These are phyloP conservation scores for Hippopotamus amphibius DNA, from an alignment of 2,113 vertebrate species.

Conservation along the genomic window DNA sequence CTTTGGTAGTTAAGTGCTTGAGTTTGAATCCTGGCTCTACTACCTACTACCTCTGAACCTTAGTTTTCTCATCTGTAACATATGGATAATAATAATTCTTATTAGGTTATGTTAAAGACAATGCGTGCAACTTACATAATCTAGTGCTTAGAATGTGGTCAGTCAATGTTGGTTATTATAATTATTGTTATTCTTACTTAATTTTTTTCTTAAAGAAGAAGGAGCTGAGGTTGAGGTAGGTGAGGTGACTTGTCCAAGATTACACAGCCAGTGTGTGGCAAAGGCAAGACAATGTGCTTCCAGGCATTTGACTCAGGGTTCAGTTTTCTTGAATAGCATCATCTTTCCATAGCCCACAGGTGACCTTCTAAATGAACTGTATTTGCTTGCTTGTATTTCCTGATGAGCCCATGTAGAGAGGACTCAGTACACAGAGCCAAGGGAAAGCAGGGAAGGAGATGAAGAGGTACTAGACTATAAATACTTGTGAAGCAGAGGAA, in stretches of 20 bases:
- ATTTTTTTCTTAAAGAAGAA: conserved; percentile 15
- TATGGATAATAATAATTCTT: neutral
- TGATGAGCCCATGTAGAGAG: neutral
- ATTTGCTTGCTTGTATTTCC: neutral
- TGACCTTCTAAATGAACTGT: neutral
- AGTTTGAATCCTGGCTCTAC: neutral
- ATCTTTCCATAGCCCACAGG: neutral
- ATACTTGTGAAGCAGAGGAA: neutral
- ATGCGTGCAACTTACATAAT: neutral
- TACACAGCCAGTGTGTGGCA: neutral
- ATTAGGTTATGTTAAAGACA: neutral
- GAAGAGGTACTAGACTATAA: neutral
- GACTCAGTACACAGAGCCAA: neutral
- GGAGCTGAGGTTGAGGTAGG: neutral
- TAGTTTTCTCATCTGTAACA: neutral
- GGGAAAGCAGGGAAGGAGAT: neutral
- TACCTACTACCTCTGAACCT: neutral
- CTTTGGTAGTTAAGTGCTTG: neutral
- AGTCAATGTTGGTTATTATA: neutral
- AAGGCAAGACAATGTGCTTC: neutral
- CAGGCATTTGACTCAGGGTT: neutral
- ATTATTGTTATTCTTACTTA: neutral
- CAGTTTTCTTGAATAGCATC: neutral
- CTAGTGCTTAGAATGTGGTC: neutral
- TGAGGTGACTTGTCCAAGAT: neutral